Conservation (phyloP, 2,797 vertebrate genomes). For the Darevskia mixta region DNA sequence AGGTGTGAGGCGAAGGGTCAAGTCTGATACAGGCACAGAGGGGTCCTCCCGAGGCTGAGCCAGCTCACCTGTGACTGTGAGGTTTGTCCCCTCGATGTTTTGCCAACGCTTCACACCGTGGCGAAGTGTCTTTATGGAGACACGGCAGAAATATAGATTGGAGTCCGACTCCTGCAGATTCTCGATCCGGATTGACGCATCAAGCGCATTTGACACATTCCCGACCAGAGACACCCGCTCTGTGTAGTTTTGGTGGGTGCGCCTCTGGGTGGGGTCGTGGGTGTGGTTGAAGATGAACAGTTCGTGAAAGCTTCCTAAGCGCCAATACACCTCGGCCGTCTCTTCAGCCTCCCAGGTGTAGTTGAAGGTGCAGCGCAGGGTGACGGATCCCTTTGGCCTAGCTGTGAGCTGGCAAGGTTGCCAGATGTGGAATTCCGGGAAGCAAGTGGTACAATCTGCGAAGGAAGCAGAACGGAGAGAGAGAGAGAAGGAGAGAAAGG, state of each 20-base stretch:
- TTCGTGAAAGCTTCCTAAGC: neutral
- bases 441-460: neutral
- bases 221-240: neutral
- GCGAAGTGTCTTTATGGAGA: fast-evolving
- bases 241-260: neutral
- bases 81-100: neutral
- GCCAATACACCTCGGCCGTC: neutral
- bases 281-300: neutral
- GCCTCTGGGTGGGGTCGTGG: fast-evolving
- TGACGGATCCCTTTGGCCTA: neutral
- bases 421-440: fast-evolving
- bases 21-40: too few relatives aligned
- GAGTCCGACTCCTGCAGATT: neutral
- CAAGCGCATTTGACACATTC: fast-evolving
- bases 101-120: constrained; percentile 23
- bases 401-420: neutral
- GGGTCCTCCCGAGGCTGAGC: too few relatives aligned
- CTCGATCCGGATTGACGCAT: neutral
- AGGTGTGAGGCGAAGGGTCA: neutral
- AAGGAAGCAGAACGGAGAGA: neutral
- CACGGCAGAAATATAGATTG: neutral
- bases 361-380: constrained; percentile 43
- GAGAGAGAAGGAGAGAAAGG: fast-evolving
- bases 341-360: neutral
- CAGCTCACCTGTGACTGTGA: neutral